Evolutionary conservation across 2,113 vertebrate genomes (phyloP).

Genomic region (Ahaetulla prasina): DNA sequence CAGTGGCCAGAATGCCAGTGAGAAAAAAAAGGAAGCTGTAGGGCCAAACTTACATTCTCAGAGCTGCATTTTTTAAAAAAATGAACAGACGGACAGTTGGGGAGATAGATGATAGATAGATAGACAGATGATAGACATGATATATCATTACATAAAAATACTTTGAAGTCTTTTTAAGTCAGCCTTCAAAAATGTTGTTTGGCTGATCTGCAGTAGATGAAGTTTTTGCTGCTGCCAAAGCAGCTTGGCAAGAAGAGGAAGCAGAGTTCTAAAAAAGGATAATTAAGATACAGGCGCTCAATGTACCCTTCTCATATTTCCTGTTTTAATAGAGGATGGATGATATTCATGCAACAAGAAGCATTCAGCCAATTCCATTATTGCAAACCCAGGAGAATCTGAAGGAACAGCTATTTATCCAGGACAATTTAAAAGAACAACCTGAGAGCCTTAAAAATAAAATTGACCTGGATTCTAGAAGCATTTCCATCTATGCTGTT

Average conservation of each 20-base stretch:
- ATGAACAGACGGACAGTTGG: background rate
- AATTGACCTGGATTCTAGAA: background rate
- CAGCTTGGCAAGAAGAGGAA: conserved; percentile 23
- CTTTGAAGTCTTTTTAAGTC: background rate
- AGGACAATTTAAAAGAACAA: background rate
- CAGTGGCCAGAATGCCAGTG: background rate
- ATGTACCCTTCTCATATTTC: conserved; percentile 42
- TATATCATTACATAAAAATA: background rate
- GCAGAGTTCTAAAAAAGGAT: conserved; percentile 30
- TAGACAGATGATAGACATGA: background rate
- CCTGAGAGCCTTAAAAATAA: background rate
- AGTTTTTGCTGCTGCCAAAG: background rate
- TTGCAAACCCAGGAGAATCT: conserved; percentile 16
- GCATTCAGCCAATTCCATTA: conserved; percentile 37
- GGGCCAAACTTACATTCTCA: background rate
- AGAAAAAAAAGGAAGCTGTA: background rate
- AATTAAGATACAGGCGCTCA: background rate
- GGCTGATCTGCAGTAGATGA: background rate
- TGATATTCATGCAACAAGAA: conserved; percentile 56
- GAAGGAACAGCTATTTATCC: conserved; percentile 28
- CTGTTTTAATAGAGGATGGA: conserved; percentile 50
- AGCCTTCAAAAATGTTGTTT: background rate
- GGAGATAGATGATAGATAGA: background rate
- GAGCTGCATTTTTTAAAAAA: background rate
- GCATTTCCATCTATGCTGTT: background rate